Base-by-base conservation (phyloP, 2,888 invertebrate genomes). In the Ophion obscuratus region DNA sequence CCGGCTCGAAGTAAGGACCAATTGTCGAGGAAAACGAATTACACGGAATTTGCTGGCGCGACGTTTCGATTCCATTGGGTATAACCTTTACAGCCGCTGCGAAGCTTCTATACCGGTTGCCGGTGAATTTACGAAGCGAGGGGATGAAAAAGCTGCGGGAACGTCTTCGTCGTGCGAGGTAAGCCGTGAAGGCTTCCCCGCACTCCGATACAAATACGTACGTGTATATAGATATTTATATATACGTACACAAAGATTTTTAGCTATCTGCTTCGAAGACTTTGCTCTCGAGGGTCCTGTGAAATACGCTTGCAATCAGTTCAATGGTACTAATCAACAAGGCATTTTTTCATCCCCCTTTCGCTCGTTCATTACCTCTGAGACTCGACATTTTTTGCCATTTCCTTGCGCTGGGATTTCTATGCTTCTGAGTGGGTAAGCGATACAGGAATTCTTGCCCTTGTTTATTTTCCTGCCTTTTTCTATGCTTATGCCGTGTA, bases 321-420 rank as follows among this genome's bases (percentile, higher is more conserved):
- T 89, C 86, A 89, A 90, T 88, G 84, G 87, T 84, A 88, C 87
- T 89, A 89, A 90, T 90, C 90, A 90, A 88, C 83, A 85, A 88
- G 82, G 66, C 88, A 88, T 89, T 87, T 87, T 81, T 87, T 88
- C 75, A 24, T 64, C 62, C 59, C 64, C 20, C 47, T 53, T 73
- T 71, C 61, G n/a, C 57, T 31, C 27, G 7, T 64, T 64, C 62
- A 57, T 62, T 81, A 44, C 44, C 76, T 57, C 36, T 10, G 61
- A 61, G 75, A 66, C 75, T 70, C 40, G 47, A 70, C 44, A 20
- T 59, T 59, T 66, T 76, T 77, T 61, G 68, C 68, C 11, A 64
- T 27, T 36, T 24, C 40, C 59, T 47, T 20, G 14, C 6, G n/a
- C 31, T 53, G 59, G 73, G 36, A 40, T 80, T 14, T 66, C 36